phyloP scores from a whole-genome alignment of 2,113 vertebrate genomes.

The Hymenochirus boettgeri region DNA sequence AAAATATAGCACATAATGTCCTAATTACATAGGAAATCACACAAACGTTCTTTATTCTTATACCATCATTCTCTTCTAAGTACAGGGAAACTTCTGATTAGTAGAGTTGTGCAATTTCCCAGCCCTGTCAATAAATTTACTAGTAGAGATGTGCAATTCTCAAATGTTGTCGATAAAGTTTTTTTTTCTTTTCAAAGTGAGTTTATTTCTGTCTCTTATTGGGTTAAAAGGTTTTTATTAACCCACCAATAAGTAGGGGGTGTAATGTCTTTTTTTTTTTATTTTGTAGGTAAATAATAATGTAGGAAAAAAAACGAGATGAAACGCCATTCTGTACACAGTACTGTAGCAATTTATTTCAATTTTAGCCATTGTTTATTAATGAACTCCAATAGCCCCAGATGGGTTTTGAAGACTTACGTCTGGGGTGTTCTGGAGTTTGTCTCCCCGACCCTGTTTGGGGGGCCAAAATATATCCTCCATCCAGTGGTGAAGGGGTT shows the following conservation, averaged over 20 bases:
- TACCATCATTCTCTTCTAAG: too few relatives aligned
- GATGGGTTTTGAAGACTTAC: background rate
- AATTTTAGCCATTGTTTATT: slow-evolving; percentile 71
- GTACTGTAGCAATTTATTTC: slow-evolving; percentile 87
- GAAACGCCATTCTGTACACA: slow-evolving; percentile 75
- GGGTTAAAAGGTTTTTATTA: too few relatives aligned
- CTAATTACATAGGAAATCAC: too few relatives aligned
- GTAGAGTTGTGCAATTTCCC: too few relatives aligned
- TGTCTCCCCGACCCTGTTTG: slow-evolving; percentile 16
- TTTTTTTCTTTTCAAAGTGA: too few relatives aligned
- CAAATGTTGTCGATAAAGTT: too few relatives aligned
- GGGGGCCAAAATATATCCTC: background rate
- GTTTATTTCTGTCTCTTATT: too few relatives aligned
- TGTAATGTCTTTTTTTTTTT: slow-evolving; percentile 44
- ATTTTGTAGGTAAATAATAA: slow-evolving; percentile 57
- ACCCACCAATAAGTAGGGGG: background rate
- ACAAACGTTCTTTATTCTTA: too few relatives aligned
- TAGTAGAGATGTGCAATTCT: too few relatives aligned
- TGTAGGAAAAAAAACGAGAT: slow-evolving; percentile 44
- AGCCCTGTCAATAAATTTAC: too few relatives aligned
- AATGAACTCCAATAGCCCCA: slow-evolving; percentile 62
- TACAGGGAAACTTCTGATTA: too few relatives aligned
- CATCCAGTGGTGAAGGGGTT: slow-evolving; percentile 19
- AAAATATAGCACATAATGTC: too few relatives aligned
- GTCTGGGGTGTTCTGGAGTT: slow-evolving; percentile 19